These are phyloP conservation scores for Cossypha dichroa DNA, from an alignment of 2,797 vertebrate genomes.

Conservation along the genomic window DNA sequence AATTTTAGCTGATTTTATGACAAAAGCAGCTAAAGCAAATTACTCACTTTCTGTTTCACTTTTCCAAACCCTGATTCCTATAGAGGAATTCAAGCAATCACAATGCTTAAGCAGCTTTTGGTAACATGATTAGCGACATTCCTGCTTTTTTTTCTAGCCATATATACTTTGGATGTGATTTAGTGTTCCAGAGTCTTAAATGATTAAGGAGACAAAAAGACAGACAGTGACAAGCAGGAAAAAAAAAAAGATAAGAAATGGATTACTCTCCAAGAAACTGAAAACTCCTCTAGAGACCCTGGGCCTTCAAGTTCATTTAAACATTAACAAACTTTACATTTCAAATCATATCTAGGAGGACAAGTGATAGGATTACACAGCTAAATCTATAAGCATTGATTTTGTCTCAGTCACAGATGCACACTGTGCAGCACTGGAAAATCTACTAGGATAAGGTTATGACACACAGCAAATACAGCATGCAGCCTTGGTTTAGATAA, in stretches of 20 bases:
- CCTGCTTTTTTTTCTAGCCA: background rate
- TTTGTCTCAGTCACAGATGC: constrained; percentile 78
- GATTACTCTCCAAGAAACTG: constrained; percentile 72
- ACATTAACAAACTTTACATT: constrained; percentile 81
- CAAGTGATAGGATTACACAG: constrained; percentile 83
- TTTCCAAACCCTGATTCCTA: background rate
- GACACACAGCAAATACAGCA: constrained; percentile 42
- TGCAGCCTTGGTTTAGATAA: constrained; percentile 25
- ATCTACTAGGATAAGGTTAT: constrained; percentile 75
- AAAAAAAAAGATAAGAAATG: constrained; percentile 60
- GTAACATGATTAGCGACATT: background rate
- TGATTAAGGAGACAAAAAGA: constrained; percentile 52
- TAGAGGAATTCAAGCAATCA: background rate
- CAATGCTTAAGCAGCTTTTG: constrained; percentile 4
- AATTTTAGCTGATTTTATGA: background rate
- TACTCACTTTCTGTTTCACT: background rate
- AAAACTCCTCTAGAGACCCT: constrained; percentile 73
- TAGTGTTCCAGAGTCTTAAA: constrained; percentile 29
- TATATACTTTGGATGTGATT: background rate
- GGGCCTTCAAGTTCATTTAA: constrained; percentile 80
- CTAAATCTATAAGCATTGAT: constrained; percentile 86
- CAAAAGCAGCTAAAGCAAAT: background rate
- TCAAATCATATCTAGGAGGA: constrained; percentile 81
- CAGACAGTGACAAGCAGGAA: constrained; percentile 26
- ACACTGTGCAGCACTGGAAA: constrained; percentile 66